These are phyloP conservation scores for Drosophila bocki DNA, from an alignment of 1,140 invertebrate genomes.

Conservation along the genomic window DNA sequence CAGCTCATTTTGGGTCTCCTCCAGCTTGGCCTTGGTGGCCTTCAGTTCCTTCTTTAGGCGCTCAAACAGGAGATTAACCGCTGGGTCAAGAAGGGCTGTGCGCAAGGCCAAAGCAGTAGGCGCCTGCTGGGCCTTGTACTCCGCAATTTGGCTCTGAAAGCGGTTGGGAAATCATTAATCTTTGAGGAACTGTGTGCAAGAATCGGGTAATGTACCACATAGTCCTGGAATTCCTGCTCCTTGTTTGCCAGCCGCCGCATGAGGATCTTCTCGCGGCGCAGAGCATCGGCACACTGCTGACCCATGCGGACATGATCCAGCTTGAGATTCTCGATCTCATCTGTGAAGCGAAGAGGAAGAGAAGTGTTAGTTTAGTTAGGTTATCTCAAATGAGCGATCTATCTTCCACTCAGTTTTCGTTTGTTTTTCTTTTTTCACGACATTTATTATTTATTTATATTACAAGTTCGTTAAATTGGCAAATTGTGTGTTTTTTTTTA, in stretches of 20 bases:
- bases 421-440: constrained; percentile 31
- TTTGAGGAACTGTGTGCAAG: no score
- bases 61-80: constrained; percentile 97
- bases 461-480: constrained; percentile 45
- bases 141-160: constrained; percentile 94
- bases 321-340: constrained; percentile 90
- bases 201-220: constrained; percentile 90
- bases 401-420: constrained; percentile 18
- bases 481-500: constrained; percentile 47
- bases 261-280: constrained; percentile 95
- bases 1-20: constrained; percentile 99
- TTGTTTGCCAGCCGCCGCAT: constrained; percentile 96
- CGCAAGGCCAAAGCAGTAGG: constrained; percentile 91
- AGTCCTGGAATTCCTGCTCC: constrained; percentile 98
- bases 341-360: constrained; percentile 84
- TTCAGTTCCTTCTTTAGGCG: constrained; percentile 96
- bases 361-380: constrained; percentile 6
- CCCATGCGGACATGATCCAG: constrained; percentile 93
- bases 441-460: constrained; percentile 53
- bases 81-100: constrained; percentile 95
- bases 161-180: background rate
- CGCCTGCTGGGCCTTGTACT: constrained; percentile 93
- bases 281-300: constrained; percentile 93
- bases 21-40: constrained; percentile 94
- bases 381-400: background rate